Evolutionary conservation across 2,888 invertebrate species (phyloP).

Genomic region (Philaethria dido): DNA sequence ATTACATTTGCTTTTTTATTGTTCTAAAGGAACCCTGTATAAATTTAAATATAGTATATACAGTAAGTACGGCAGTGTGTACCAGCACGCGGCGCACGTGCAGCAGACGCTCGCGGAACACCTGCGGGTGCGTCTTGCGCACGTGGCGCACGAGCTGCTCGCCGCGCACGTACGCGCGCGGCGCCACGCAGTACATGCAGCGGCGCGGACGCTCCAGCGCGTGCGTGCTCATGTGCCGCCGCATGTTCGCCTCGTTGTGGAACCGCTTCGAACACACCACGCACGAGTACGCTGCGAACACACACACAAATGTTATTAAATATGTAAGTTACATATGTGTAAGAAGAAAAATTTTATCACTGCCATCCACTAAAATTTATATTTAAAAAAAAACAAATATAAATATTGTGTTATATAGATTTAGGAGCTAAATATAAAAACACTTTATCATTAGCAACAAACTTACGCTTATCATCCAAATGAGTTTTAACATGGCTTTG

Average conservation of each 20-base stretch:
- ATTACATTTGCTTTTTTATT: no score
- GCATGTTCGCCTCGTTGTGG: conserved; percentile 87
- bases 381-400: no score
- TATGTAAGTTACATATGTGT: no score
- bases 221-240: conserved; percentile 88
- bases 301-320: not conserved
- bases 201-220: conserved; percentile 89
- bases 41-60: no score
- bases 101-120: conserved; percentile 77
- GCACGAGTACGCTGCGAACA: conserved; percentile 59
- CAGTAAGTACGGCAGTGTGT: no score
- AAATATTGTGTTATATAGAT: no score
- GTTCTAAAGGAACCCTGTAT: no score
- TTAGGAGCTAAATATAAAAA: not conserved
- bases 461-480: conserved; percentile 60
- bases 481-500: conserved; percentile 63
- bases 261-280: conserved; percentile 87
- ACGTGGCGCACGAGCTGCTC: conserved; percentile 91
- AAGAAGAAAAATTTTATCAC: no score
- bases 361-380: no score
- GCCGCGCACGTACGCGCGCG: conserved; percentile 90
- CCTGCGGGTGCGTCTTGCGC: conserved; percentile 87
- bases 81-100: conserved; percentile 65
- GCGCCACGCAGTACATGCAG: conserved; percentile 87
- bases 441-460: not conserved